Percentiles rank a stretch among this genome's conserved stretches.
phyloP scores from a whole-genome alignment of 1,140 invertebrate species.

The Zeugodacus cucurbitae region DNA sequence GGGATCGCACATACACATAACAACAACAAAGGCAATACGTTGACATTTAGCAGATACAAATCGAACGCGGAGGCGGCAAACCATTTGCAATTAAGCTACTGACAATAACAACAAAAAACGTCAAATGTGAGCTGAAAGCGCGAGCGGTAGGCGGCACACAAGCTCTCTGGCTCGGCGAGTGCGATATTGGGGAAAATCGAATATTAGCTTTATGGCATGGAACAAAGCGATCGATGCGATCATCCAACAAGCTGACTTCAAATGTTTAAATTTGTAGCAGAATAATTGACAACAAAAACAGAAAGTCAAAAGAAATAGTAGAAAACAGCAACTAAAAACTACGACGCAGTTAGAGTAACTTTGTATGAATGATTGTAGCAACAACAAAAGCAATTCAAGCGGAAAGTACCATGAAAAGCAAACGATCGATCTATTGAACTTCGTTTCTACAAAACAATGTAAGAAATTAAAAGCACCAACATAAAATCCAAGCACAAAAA shows the following conservation, averaged over 20 bases:
- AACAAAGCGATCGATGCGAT: background rate
- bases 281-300: background rate
- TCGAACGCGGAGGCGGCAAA: conserved; percentile 28
- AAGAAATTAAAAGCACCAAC: background rate
- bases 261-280: background rate
- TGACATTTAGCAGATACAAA: conserved; percentile 31
- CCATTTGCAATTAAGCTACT: conserved; percentile 29
- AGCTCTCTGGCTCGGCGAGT: background rate
- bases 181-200: conserved; percentile 17
- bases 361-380: background rate
- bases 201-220: background rate
- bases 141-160: background rate
- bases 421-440: conserved; percentile 18
- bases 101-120: background rate
- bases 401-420: background rate
- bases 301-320: background rate
- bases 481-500: background rate
- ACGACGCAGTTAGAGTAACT: background rate
- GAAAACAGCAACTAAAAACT: background rate
- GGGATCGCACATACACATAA: background rate
- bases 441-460: background rate
- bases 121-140: background rate
- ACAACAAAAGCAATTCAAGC: background rate
- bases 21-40: background rate
- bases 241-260: background rate